Evolutionary conservation across 2,113 vertebrate species (phyloP).

Genomic region (Notothenia coriiceps): DNA sequence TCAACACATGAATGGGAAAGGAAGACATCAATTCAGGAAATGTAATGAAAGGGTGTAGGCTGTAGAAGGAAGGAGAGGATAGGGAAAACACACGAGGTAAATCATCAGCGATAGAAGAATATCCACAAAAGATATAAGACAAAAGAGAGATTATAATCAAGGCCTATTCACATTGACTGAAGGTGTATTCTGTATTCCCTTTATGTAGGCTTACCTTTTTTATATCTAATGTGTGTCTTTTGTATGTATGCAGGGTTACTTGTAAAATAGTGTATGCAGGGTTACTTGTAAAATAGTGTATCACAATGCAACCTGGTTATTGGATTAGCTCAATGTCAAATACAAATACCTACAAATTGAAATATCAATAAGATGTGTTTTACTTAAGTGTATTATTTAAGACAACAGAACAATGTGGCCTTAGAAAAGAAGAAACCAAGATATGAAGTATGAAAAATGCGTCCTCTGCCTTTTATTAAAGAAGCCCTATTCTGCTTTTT

Average conservation of each 20-base stretch:
- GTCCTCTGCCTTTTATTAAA: no score
- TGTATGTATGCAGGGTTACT: not conserved
- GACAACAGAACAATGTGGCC: no score
- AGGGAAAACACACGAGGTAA: not conserved
- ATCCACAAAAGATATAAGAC: constrained; percentile 47
- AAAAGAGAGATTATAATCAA: constrained; percentile 70
- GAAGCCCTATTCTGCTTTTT: no score
- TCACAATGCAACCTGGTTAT: no score
- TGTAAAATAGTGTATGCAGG: no score
- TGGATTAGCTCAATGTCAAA: no score
- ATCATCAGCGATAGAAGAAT: constrained; percentile 31
- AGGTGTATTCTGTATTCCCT: constrained; percentile 36
- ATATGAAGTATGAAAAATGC: no score
- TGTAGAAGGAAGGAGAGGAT: constrained; percentile 25
- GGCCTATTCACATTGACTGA: constrained; percentile 54
- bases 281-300: no score
- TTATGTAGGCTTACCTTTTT: constrained; percentile 4
- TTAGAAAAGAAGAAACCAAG: no score
- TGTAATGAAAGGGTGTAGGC: constrained; percentile 50
- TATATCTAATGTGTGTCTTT: not conserved
- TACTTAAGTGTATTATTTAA: no score
- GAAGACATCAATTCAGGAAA: constrained; percentile 46
- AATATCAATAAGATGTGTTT: no score
- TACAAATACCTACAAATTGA: no score
- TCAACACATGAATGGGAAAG: constrained; percentile 36